These are phyloP conservation scores for Antheraea mylitta DNA, from an alignment of 1,140 invertebrate genomes.

Conservation along the genomic window DNA sequence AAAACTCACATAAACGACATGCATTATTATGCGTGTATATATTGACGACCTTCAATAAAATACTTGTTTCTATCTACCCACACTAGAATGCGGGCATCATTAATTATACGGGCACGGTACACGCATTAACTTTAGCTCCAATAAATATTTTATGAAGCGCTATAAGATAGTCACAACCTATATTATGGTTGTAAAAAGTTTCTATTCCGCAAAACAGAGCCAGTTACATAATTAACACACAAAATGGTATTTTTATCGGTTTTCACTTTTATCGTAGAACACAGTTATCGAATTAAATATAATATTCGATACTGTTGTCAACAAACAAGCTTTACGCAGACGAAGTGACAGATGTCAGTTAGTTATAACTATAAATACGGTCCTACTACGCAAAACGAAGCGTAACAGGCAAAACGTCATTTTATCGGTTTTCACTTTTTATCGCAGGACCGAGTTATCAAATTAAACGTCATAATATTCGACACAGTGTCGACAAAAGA, in stretches of 20 bases:
- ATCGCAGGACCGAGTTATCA: too few relatives aligned
- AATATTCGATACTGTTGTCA: too few relatives aligned
- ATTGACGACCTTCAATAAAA: constrained; percentile 9
- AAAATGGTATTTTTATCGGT: background rate
- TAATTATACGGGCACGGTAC: constrained; percentile 7
- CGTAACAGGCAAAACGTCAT: too few relatives aligned
- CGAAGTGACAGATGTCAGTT: too few relatives aligned
- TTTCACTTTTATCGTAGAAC: constrained; percentile 5
- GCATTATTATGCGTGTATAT: background rate
- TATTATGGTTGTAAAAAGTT: background rate
- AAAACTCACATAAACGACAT: background rate
- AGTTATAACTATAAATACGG: too few relatives aligned
- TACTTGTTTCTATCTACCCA: constrained; percentile 12
- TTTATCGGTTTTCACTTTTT: too few relatives aligned
- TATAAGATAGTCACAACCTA: background rate
- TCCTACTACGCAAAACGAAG: too few relatives aligned
- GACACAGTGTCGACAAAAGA: too few relatives aligned
- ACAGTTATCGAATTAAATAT: background rate
- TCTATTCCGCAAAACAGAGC: background rate
- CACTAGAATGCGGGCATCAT: constrained; percentile 6
- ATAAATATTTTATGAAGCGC: constrained; percentile 11
- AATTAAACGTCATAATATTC: too few relatives aligned
- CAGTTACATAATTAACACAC: background rate
- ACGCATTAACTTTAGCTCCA: constrained; percentile 8
- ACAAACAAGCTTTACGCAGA: too few relatives aligned